These are phyloP conservation scores for Anastrepha ludens DNA, from an alignment of 1,140 invertebrate genomes.

Conservation along the genomic window DNA sequence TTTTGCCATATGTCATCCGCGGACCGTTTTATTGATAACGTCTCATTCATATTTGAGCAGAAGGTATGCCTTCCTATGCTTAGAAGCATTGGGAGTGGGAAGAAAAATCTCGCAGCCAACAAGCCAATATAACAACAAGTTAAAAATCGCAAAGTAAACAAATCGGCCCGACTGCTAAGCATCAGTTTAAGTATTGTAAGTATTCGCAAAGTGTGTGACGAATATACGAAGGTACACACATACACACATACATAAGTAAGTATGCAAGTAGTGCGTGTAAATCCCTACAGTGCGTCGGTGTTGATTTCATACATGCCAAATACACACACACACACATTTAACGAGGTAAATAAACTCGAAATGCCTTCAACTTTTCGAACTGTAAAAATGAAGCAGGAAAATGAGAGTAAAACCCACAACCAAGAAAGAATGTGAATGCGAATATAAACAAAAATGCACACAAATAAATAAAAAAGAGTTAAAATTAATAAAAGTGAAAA, in stretches of 20 bases:
- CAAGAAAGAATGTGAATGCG: background rate
- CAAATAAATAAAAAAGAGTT: background rate
- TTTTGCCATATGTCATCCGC: too few relatives aligned
- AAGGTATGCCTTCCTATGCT: too few relatives aligned
- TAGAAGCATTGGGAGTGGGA: too few relatives aligned
- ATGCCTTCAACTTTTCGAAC: conserved; percentile 44
- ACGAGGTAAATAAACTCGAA: conserved; percentile 32
- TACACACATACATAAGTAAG: background rate
- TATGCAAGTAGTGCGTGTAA: background rate
- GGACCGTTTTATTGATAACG: too few relatives aligned
- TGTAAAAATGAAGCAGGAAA: conserved; percentile 30
- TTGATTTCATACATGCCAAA: background rate
- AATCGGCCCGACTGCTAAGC: background rate
- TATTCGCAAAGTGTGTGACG: background rate
- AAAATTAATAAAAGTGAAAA: conserved; percentile 52
- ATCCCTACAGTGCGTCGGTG: background rate
- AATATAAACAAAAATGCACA: conserved; percentile 36
- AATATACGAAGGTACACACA: background rate
- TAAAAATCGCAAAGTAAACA: conserved; percentile 4
- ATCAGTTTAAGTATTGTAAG: background rate
- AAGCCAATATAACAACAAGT: too few relatives aligned
- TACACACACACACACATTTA: background rate
- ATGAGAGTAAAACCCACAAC: conserved; percentile 32
- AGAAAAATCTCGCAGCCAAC: background rate
- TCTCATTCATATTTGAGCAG: too few relatives aligned